Base-by-base conservation (phyloP, 2,113 vertebrate genomes). In the Lagopus leucura region DNA sequence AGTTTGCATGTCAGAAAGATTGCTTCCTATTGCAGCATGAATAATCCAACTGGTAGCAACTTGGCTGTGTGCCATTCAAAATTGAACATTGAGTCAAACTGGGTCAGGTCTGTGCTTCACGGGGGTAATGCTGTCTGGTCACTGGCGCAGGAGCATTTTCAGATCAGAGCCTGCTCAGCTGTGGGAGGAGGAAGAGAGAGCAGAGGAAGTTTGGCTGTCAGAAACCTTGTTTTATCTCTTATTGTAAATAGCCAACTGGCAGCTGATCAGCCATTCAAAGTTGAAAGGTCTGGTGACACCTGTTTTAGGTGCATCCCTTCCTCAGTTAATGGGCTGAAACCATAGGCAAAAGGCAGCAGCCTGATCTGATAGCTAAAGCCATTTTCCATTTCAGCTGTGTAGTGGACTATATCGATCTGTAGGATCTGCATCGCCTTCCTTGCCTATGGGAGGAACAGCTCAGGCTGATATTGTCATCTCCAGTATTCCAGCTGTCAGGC, bases 11-110 rank as follows among this genome's bases (percentile, higher is more conserved):
- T 92, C 96, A 96, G 93, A 83, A 94, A 96, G 96, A 97, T 97
- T 89, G 95, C 95, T 98, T 98, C 97, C 97, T 98, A 97, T 97
- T 96, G 94, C 90, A 94, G 92, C 83, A 88, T 95, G 97, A 97
- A 98, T 96, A 97, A 95, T 97, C 80, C 65, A 95, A 96, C 91
- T 96, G 96, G 97, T 96, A 92, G 95, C 85, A 75, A 93, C 32
- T 75, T 97, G 97, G 97, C 97, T 77, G 47, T 72, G 67, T 94
- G 96, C 97, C 97, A 97, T 72, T 87, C 55, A 89, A 95, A 96
- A 94, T 93, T 96, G 66, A 93, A 75, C 91, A 86, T 79, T 79
- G 78, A 84, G 94, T 93, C 96, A 95, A 86, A 93, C 57, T 70
- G 75, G 74, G 85, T 94, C 97, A 96, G 93, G 66, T 92, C 95